Evolutionary conservation across 2,797 vertebrate genomes (phyloP).

Genomic region (Odontamblyopus lacepedii): DNA sequence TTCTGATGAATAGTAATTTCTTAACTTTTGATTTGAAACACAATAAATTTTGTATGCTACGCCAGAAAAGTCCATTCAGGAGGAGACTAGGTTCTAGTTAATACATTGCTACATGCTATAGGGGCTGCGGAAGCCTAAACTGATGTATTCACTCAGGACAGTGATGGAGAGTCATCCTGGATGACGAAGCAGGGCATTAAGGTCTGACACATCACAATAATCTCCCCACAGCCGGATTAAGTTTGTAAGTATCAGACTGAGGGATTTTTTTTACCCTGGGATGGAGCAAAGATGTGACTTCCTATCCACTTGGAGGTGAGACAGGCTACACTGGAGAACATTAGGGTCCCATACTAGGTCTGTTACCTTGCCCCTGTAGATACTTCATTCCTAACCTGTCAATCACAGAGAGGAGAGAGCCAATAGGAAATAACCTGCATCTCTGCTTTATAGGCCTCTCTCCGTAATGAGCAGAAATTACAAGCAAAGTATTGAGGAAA

Average conservation of each 20-base stretch:
- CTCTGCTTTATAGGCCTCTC: too few relatives aligned
- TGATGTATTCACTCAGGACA: constrained; percentile 50
- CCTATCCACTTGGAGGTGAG: background rate
- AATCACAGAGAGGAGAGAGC: background rate
- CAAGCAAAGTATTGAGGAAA: too few relatives aligned
- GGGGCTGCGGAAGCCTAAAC: constrained; percentile 35
- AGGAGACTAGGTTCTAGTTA: too few relatives aligned
- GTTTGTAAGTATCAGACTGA: constrained; percentile 34
- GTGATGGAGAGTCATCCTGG: constrained; percentile 39
- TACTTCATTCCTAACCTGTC: background rate
- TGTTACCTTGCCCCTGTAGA: background rate
- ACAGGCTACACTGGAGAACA: background rate
- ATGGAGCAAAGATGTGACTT: constrained; percentile 17
- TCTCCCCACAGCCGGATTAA: constrained; percentile 44
- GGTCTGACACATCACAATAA: constrained; percentile 49
- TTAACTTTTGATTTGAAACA: too few relatives aligned
- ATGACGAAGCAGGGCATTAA: constrained; percentile 56
- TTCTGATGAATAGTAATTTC: too few relatives aligned
- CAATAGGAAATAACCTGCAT: background rate
- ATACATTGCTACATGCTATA: too few relatives aligned
- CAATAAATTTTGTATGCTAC: too few relatives aligned
- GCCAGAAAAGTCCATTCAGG: too few relatives aligned
- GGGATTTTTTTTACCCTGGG: constrained; percentile 16
- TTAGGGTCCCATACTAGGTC: background rate
- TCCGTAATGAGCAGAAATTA: too few relatives aligned